Base-by-base conservation (phyloP, 2,797 vertebrate species). In the Delichon dasypus region DNA sequence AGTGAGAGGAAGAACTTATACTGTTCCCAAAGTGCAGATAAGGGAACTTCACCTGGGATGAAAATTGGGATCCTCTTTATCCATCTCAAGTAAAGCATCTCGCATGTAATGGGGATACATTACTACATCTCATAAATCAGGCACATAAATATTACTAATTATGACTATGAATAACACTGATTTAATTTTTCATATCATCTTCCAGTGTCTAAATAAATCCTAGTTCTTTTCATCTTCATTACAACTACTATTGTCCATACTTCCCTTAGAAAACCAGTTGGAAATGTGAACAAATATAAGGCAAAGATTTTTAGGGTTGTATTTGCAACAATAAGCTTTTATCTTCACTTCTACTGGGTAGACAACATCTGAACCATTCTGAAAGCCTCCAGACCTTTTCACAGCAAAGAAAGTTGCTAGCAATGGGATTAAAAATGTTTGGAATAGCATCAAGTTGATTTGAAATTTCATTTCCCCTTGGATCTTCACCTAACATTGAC, bases 151-250 rank as follows among this genome's bases (percentile, higher is more conserved):
- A 42, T n/a, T 75, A 80, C 74, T 65, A 78, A 72, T 94, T 97
- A 96, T 88, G 90, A 82, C 93, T 92, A 80, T 32, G 12, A 77
- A 34, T 73, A 93, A 93, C 68, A 91, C 84, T 76, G 85, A 97
- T 97, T 96, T 90, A 96, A 36, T 91, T 96, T 77, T 87, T 45
- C 58, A 40, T 62, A 68, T 96, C 66, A 70, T 87, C 72, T 68
- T 64, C 60, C 50, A 85, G 40, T 93, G 95, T 81, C 83, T 95
- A 97, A 96, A 95, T 95, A 96, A 96, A 97, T 96, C 88, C 89
- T 89, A 61, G 66, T 85, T 96, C 93, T 86, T 85, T 95, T 97
- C 51, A 80, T 96, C 95, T 97, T 97, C 90, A 95, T 95, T 95
- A 91, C 55, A 45, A 60, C 72, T 93, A 66, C 38, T 93, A 78